Percentiles rank a stretch among this genome's conserved stretches.
Evolutionary conservation across 2,888 invertebrate species (phyloP).

Genomic region (Linnaemya vulpina): DNA sequence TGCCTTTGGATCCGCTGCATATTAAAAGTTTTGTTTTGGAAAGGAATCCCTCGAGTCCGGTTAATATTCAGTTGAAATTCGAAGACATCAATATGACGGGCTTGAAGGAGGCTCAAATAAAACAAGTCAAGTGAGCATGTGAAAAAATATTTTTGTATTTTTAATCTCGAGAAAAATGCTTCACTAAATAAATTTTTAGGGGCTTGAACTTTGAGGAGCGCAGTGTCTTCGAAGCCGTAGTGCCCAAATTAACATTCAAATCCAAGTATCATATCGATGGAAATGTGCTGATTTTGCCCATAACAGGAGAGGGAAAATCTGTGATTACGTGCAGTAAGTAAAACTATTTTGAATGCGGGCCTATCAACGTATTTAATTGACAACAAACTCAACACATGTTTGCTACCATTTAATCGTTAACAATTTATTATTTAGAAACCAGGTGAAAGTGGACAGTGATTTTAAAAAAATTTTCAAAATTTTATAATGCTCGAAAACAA

Average conservation of each 20-base stretch:
- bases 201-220: slow-evolving; percentile 75
- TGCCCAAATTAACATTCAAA: slow-evolving; percentile 75
- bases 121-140: slow-evolving; percentile 63
- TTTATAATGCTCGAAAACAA: no score
- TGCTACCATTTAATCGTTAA: background rate
- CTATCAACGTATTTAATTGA: no score
- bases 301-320: slow-evolving; percentile 77
- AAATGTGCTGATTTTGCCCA: slow-evolving; percentile 78
- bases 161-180: background rate
- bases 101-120: slow-evolving; percentile 72
- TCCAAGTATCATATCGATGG: slow-evolving; percentile 79
- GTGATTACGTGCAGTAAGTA: slow-evolving; percentile 74
- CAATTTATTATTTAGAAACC: no score
- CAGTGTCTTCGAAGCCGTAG: slow-evolving; percentile 73
- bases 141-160: background rate
- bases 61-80: slow-evolving; percentile 80
- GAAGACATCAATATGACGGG: slow-evolving; percentile 78
- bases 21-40: slow-evolving; percentile 77
- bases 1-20: slow-evolving; percentile 79
- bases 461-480: no score
- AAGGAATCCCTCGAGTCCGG: slow-evolving; percentile 78
- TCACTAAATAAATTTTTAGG: slow-evolving; percentile 69
- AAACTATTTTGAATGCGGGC: background rate
- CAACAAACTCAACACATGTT: no score
- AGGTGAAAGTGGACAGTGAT: no score